These are phyloP conservation scores for Avahi laniger DNA, from an alignment of 2,797 vertebrate species.

Conservation along the genomic window DNA sequence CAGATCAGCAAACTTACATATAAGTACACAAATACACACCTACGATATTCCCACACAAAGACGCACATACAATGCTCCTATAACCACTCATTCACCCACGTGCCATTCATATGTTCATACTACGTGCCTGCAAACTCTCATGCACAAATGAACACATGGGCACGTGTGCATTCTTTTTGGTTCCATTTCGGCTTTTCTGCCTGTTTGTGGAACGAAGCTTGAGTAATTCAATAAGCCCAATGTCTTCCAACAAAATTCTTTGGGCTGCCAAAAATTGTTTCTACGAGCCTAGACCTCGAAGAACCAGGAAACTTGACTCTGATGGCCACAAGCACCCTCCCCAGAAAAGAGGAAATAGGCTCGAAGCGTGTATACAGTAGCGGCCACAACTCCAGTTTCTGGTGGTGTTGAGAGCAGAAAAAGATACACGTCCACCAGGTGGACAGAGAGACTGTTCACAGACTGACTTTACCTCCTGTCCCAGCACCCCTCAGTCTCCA, in stretches of 20 bases:
- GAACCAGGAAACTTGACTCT: neutral
- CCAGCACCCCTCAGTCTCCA: neutral
- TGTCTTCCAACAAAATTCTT: neutral
- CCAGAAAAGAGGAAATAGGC: neutral
- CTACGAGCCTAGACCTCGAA: neutral
- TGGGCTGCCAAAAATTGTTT: neutral
- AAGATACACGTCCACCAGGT: neutral
- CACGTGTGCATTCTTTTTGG: neutral
- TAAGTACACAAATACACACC: too few species aligned
- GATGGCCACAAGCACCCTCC: neutral
- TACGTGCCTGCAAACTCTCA: neutral
- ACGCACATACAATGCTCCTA: neutral
- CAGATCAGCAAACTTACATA: neutral
- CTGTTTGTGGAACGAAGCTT: neutral
- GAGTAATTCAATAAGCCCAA: neutral
- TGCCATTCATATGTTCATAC: accelerated
- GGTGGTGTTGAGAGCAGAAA: neutral
- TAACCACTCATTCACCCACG: neutral
- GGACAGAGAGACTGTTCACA: neutral
- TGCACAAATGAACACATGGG: neutral
- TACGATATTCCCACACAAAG: neutral
- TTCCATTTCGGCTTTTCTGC: neutral
- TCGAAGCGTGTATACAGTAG: too few species aligned
- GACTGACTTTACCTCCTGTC: neutral
- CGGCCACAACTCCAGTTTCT: neutral